These are phyloP conservation scores for Glyptemys insculpta DNA, from an alignment of 2,797 vertebrate genomes.

Conservation along the genomic window DNA sequence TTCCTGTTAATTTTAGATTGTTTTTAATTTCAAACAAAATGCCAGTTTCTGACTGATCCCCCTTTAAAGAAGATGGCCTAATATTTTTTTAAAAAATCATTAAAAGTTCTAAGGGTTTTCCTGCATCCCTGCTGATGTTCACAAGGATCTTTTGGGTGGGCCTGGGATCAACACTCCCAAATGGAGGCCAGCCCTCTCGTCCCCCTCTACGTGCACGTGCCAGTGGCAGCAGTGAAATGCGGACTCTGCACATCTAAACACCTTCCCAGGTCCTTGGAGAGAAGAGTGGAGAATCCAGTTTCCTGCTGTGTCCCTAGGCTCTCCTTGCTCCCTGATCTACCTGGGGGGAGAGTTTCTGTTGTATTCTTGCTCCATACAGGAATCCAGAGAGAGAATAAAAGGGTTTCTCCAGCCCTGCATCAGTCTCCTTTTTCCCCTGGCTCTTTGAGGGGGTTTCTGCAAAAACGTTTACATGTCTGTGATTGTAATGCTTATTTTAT, in stretches of 20 bases:
- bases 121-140: not conserved
- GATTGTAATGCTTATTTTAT: not conserved
- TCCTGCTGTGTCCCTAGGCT: not conserved
- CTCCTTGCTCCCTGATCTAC: not conserved
- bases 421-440: not conserved
- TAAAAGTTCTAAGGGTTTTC: not conserved
- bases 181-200: not conserved
- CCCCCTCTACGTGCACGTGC: not conserved
- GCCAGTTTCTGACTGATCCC: rapidly evolving
- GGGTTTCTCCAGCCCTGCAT: not conserved
- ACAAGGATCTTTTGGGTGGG: not conserved
- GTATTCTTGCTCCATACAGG: not conserved
- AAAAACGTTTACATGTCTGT: not conserved
- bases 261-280: not conserved
- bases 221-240: not conserved
- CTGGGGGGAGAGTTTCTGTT: not conserved
- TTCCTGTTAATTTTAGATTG: not conserved
- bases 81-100: not conserved
- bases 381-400: not conserved
- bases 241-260: not conserved
- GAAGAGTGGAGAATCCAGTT: rapidly evolving
- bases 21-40: not conserved
- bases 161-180: not conserved
- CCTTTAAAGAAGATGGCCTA: rapidly evolving
- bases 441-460: not conserved